Evolutionary conservation across 2,113 vertebrate genomes (phyloP), one percentile per base, ranked within the genome.

Genomic region (Bubalus kerabau): DNA sequence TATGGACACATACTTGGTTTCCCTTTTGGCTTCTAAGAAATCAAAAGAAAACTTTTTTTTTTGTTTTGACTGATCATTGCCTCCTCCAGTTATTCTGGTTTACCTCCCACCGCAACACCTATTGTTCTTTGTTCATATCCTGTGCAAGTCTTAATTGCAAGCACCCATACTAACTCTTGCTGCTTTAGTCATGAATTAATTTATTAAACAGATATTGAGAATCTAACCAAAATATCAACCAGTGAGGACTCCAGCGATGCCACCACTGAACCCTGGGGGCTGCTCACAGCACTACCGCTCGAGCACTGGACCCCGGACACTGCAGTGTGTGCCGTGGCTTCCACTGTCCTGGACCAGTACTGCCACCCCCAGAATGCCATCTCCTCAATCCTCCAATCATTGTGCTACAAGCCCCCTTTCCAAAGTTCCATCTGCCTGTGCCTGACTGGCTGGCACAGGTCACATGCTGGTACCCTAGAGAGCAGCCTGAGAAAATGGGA

Each of bases 1-100:
- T 89, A 74, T 94, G 78, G 87, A 90, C 64, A 93, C n/a, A 89
- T 59, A 28, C 5, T 91, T 92, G 46, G 36, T 91, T 93, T 98
- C 32, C 59, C 19, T 86, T 92, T 85, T 95, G 76, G 32, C 60
- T 90, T 76, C 60, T n/a, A 81, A 81, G 46, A 92, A 92, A 57
- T 6, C 17, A 62, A 87, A 74, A 82, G 19, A 15, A 36, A 36
- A 2, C 8, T 43, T 32, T 4, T 17, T 4, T 17, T 87, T 67
- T 87, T 52, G 50, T 80, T 81, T 54, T 90, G 81, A 56, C 57
- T 64, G 21, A 59, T 86, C 11, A 43, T 50, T 83, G 80, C 71
- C 62, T 96, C 60, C 71, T 90, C 59, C 84, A 92, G 13, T 50
- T 90, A 30, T 16, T 36, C 32, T 81, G 17, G n/a, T 89, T 81